phyloP scores from a whole-genome alignment of 2,113 vertebrate species.

The Serilophus lunatus region DNA sequence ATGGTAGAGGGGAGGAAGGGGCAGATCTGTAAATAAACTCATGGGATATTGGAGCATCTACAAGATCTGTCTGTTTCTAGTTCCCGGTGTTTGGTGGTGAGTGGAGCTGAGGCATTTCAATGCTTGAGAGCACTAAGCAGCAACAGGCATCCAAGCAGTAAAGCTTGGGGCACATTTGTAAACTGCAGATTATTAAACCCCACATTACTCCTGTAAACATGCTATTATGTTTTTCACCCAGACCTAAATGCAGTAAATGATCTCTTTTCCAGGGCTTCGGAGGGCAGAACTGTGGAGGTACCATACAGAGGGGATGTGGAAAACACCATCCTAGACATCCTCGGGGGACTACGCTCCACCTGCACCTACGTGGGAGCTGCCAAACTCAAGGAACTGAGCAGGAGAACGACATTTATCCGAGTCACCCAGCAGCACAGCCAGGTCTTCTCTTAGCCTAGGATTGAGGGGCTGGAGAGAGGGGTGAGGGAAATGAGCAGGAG shows the following conservation, averaged over 20 bases:
- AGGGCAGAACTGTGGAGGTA: constrained; percentile 93
- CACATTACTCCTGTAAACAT: not conserved
- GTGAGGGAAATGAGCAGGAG: not conserved
- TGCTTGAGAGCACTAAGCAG: not conserved
- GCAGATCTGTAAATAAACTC: not conserved
- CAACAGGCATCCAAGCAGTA: not conserved
- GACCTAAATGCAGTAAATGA: not conserved
- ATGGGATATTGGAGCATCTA: not conserved
- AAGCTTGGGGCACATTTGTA: not conserved
- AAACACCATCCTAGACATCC: constrained; percentile 88
- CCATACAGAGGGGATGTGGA: constrained; percentile 90
- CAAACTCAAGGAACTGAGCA: constrained; percentile 95
- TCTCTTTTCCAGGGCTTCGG: constrained; percentile 83
- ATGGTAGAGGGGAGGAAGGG: not conserved
- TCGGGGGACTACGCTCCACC: constrained; percentile 93
- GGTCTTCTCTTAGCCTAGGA: constrained; percentile 79
- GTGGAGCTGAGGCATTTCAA: not conserved
- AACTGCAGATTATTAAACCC: not conserved
- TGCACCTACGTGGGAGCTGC: constrained; percentile 98
- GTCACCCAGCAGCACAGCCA: constrained; percentile 95
- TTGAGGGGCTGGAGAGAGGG: not conserved
- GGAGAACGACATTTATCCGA: constrained; percentile 93
- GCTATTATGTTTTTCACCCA: not conserved
- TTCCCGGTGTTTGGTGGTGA: not conserved
- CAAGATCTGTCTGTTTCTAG: not conserved